Conservation (phyloP, 1,140 invertebrate species). For the Zaprionus davidi region DNA sequence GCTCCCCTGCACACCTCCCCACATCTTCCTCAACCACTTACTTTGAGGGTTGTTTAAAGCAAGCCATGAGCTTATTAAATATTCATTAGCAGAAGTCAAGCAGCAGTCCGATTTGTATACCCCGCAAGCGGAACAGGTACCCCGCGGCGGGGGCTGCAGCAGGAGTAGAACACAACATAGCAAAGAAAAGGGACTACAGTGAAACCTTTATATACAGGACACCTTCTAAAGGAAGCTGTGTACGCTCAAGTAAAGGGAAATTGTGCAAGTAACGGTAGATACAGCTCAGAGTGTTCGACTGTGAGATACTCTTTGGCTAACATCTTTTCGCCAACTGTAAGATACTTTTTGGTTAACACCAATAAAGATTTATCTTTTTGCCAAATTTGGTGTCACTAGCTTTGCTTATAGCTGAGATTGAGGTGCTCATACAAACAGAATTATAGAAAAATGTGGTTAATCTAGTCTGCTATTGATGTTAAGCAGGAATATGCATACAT, state of each 20-base stretch:
- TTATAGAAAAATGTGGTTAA: too few species aligned
- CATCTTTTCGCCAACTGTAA: background rate
- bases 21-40: background rate
- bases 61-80: slow-evolving; percentile 67
- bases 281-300: background rate
- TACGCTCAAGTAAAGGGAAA: too few species aligned
- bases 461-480: too few species aligned
- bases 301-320: background rate
- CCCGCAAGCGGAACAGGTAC: slow-evolving; percentile 30
- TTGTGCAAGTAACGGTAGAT: background rate
- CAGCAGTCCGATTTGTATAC: slow-evolving; percentile 21
- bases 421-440: too few species aligned
- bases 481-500: too few species aligned
- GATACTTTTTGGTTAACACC: background rate
- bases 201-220: too few species aligned
- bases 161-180: background rate
- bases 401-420: too few species aligned
- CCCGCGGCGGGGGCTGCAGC: background rate
- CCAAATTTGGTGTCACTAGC: background rate
- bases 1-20: background rate
- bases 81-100: slow-evolving; percentile 69
- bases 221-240: too few species aligned
- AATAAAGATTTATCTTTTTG: background rate
- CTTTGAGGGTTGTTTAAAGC: slow-evolving; percentile 41
- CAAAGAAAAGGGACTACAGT: background rate